These are phyloP conservation scores for Cirrhinus molitorella DNA, from an alignment of 2,797 vertebrate species.

Conservation along the genomic window DNA sequence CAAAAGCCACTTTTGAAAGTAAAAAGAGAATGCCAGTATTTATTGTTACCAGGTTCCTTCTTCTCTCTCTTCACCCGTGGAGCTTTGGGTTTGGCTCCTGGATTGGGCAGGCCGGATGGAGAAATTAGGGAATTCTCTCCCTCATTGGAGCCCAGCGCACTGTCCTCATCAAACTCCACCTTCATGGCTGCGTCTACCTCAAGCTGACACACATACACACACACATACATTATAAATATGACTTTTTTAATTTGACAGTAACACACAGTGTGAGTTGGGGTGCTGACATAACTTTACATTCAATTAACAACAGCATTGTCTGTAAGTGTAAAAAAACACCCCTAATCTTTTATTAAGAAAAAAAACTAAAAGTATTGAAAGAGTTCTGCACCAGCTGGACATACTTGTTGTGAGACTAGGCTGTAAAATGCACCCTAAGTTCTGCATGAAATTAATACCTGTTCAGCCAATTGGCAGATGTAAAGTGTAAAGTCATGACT, in stretches of 20 bases:
- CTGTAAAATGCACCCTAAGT: too few relatives aligned
- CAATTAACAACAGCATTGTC: neutral
- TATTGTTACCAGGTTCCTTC: constrained; percentile 88
- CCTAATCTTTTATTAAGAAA: too few relatives aligned
- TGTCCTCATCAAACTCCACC: constrained; percentile 93
- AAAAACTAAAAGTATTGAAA: too few relatives aligned
- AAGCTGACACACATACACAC: constrained; percentile 74
- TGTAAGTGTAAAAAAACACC: too few relatives aligned
- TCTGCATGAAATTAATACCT: too few relatives aligned
- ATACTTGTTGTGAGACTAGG: too few relatives aligned
- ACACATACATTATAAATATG: too few relatives aligned
- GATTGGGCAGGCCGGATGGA: constrained; percentile 60
- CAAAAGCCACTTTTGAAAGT: neutral
- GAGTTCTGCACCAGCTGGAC: too few relatives aligned
- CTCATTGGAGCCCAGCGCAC: constrained; percentile 73
- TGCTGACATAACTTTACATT: too few relatives aligned
- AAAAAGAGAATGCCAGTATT: neutral
- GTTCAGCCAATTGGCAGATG: too few relatives aligned
- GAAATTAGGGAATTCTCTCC: constrained; percentile 82
- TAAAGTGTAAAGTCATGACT: too few relatives aligned
- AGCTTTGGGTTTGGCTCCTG: constrained; percentile 78
- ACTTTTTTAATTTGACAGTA: too few relatives aligned
- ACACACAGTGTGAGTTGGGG: neutral
- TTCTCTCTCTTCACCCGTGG: constrained; percentile 89
- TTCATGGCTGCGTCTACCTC: constrained; percentile 88